Evolutionary conservation across 2,888 invertebrate genomes (phyloP), one percentile per base, ranked within the genome.

Genomic region (Microdon myrmicae): DNA sequence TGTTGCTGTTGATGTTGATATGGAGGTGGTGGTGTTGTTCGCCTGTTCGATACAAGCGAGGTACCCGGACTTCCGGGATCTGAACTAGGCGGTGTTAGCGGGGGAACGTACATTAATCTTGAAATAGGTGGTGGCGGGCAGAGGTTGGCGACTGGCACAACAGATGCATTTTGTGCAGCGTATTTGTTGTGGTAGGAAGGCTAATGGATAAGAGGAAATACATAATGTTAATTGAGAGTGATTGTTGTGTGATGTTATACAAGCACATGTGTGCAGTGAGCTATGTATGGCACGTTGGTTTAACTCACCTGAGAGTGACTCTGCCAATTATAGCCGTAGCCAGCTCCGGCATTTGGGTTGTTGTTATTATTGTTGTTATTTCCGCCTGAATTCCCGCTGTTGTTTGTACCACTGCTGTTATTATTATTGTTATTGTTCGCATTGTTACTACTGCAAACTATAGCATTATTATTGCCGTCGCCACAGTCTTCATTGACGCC

Each of bases 61-160:
- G 87, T 87, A 66, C 88, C 88, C 7, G 91, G 90, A 71, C 90
- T 90, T 67, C 92, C 92, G 58, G 92, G 93, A 76, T 93, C 92
- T 49, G 93, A 92, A 77, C 89, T 90, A 68, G 93, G 93, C 28
- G 93, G 92, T 69, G 93, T 93, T 72, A 92, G 81, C 28, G 92
- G 93, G 13, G 92, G 89, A 77, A 90, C 90, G 81, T 92, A 92
- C 83, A 90, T 86, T 69, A 87, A 80, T 74, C 87, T 82, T 59
- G 85, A 81, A 55, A 66, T 66, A 48, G 59, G 51, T 12, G 64
- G 58, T 59, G 58, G 66, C 48, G 66, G 59, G 53, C 58, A 59
- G 53, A 66, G 59, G 43, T 59, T 66, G 39, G 59, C 53, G 10
- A 51, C 53, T 54, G 59, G 53, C 34, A 54, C 58, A 6, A 35